These are phyloP conservation scores for Lagocephalus sceleratus DNA, from an alignment of 2,797 vertebrate genomes.

Conservation along the genomic window DNA sequence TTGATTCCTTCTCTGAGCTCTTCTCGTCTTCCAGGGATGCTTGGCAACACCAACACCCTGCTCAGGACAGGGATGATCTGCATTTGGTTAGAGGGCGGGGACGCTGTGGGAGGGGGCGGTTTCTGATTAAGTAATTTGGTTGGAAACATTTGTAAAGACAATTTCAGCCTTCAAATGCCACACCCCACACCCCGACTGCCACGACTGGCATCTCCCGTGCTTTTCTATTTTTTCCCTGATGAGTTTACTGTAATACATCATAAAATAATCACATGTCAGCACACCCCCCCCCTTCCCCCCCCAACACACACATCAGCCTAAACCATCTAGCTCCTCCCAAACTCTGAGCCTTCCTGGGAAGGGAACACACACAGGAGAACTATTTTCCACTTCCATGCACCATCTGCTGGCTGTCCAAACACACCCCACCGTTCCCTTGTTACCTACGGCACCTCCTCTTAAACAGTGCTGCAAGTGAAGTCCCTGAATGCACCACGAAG, in stretches of 20 bases:
- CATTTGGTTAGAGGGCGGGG: constrained; percentile 58
- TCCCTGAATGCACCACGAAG: constrained; percentile 18
- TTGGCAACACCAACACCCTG: constrained; percentile 47
- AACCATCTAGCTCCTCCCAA: constrained; percentile 31
- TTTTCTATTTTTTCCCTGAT: constrained; percentile 1
- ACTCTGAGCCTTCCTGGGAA: constrained; percentile 11
- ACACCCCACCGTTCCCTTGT: neutral
- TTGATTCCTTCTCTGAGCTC: constrained; percentile 29
- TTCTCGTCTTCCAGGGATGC: constrained; percentile 66
- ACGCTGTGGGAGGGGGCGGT: constrained; percentile 27
- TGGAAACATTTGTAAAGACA: constrained; percentile 26
- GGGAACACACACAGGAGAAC: constrained; percentile 6
- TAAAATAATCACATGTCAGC: constrained; percentile 11
- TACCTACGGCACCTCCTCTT: constrained; percentile 1
- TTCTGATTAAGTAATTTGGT: constrained; percentile 58
- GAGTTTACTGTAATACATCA: constrained; percentile 15
- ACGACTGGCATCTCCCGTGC: neutral
- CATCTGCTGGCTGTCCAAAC: constrained; percentile 63
- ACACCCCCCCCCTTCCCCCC: too few species aligned
- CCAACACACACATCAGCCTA: constrained; percentile 23
- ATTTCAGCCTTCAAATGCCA: constrained; percentile 8
- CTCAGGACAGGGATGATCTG: constrained; percentile 48
- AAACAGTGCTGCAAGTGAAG: neutral
- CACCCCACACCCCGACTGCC: neutral
- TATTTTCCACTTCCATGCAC: constrained; percentile 47